Evolutionary conservation across 2,888 invertebrate genomes (phyloP), one percentile per base, ranked within the genome.

Genomic region (Strigamia transsilvanica): DNA sequence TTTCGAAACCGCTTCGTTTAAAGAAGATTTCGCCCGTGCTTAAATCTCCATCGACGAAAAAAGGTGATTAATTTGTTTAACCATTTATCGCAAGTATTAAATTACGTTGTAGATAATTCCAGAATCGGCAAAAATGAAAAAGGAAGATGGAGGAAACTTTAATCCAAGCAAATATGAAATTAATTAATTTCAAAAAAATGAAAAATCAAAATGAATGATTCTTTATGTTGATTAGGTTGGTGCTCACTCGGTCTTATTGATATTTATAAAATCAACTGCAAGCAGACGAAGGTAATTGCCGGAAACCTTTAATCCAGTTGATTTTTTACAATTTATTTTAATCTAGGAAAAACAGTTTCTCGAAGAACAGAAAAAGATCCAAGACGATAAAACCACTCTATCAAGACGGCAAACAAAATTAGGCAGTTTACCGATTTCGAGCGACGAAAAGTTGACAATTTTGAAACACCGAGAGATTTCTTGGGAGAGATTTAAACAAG

Each of bases 401-500:
- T 0, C 23, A 6, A 61, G 23, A 23, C 23, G 61, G 12, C 61
- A 61, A 2, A 12, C 23, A 5, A 61, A 61, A 21, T 21, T 21
- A 6, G 61, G 61, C 4, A 61, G 2, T 12, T 9, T 23, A 21
- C 61, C 61, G 18, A n/a, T 61, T 61, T 61, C 61, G 9, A n/a
- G 5, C 18, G 21, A 61, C 5, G 61, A 18, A 18, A 61, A 23
- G 18, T 23, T 18, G 18, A 6, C 10, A 3, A 61, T 61, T 61
- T 61, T 61, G 4, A 23, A 18, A 23, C 61, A 18, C 6, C n/a
- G 61, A 61, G 61, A 61, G 12, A 2, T 61, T 23, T 10, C 10
- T 7, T 61, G 61, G 61, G 61, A 61, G 23, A 61, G 23, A 61
- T 61, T 61, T 21, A 61, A 23, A 61, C 6, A 61, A 61, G 61